phyloP scores from a whole-genome alignment of 2,888 invertebrate genomes.

The Glyphotaelius pellucidus region DNA sequence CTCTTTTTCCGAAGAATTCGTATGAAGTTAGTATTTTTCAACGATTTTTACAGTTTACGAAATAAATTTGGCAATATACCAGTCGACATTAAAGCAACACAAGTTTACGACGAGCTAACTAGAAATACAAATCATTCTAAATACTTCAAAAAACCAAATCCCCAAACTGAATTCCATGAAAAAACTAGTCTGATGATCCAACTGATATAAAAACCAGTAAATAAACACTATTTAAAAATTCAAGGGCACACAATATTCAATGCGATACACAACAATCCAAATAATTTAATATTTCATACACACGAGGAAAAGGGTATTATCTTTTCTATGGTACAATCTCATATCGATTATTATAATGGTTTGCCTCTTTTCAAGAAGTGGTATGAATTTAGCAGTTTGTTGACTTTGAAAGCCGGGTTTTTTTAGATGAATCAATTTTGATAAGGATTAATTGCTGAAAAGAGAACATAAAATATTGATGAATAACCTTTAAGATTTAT shows the following conservation, averaged over 20 bases:
- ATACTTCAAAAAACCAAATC: neutral
- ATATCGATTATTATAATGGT: neutral
- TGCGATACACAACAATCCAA: neutral
- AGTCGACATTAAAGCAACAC: neutral
- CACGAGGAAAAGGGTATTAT: neutral
- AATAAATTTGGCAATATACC: neutral
- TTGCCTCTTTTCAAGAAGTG: neutral
- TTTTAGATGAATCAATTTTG: neutral
- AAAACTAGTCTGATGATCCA: neutral
- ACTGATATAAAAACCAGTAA: neutral
- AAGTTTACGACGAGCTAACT: neutral
- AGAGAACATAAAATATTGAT: neutral
- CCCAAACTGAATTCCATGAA: neutral
- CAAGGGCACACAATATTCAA: neutral
- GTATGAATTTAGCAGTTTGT: neutral
- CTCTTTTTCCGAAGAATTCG: neutral
- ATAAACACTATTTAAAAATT: neutral
- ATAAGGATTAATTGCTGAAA: neutral
- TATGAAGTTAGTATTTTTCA: neutral
- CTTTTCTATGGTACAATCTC: neutral
- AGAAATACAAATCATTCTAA: neutral
- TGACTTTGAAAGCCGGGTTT: neutral
- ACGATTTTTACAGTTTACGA: neutral
- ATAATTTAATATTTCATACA: neutral
- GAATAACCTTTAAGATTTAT: neutral